Evolutionary conservation across 2,797 vertebrate genomes (phyloP).

Genomic region (Pseudochromis fuscus): DNA sequence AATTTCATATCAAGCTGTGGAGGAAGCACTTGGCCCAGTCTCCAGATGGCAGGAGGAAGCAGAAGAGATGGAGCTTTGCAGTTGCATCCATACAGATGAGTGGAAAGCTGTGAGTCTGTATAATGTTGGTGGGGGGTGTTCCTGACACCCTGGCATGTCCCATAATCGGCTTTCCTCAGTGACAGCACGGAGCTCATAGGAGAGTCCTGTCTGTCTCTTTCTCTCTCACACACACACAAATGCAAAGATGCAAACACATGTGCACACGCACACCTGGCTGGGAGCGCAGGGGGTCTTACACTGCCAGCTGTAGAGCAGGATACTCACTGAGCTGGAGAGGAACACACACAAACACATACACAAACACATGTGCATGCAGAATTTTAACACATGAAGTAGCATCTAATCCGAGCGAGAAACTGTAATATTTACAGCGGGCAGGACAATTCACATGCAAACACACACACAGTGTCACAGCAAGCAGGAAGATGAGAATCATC

Average conservation of each 20-base stretch:
- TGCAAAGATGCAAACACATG: slow-evolving; percentile 34
- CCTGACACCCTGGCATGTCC: slow-evolving; percentile 77
- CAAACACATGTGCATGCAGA: slow-evolving; percentile 39
- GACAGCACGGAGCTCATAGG: slow-evolving; percentile 70
- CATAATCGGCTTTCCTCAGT: slow-evolving; percentile 78
- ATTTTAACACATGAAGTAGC: slow-evolving; percentile 35
- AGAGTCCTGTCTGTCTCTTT: slow-evolving; percentile 58
- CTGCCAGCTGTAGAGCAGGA: slow-evolving; percentile 71
- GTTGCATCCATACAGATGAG: slow-evolving; percentile 73
- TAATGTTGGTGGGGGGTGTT: slow-evolving; percentile 68
- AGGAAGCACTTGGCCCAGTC: slow-evolving; percentile 58
- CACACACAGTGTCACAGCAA: slow-evolving; percentile 10
- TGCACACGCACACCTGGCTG: slow-evolving; percentile 66
- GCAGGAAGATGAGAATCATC: slow-evolving; percentile 24
- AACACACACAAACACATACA: slow-evolving; percentile 51
- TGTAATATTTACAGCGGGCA: slow-evolving; percentile 34
- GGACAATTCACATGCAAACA: slow-evolving; percentile 2
- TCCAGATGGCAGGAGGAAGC: slow-evolving; percentile 70
- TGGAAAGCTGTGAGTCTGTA: slow-evolving; percentile 70
- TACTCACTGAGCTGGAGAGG: slow-evolving; percentile 59
- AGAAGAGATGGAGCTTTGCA: slow-evolving; percentile 51
- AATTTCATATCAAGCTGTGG: slow-evolving; percentile 61
- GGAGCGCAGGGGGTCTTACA: slow-evolving; percentile 45
- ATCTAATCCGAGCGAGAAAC: slow-evolving; percentile 30
- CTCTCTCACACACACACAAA: slow-evolving; percentile 28